A percentile compares a stretch with the other conserved stretches of the same genome.
These are phyloP conservation scores for Papilio machaon DNA, from an alignment of 1,140 invertebrate genomes.

Conservation along the genomic window DNA sequence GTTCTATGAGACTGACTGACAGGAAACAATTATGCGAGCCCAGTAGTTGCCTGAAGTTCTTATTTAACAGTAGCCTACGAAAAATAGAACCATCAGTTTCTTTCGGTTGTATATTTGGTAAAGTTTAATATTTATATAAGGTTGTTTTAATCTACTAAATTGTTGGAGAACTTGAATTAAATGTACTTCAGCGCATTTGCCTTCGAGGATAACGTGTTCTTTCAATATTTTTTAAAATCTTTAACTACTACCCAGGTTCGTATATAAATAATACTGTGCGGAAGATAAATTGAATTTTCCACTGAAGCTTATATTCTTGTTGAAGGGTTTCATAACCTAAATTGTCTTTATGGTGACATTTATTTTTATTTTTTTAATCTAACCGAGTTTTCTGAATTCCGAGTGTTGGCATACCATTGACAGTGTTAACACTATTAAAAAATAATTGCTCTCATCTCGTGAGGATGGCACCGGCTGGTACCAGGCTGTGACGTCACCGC, in stretches of 20 bases:
- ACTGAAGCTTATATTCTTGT: no score
- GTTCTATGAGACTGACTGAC: not conserved
- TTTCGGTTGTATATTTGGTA: not conserved
- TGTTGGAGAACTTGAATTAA: not conserved
- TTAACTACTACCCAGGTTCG: no score
- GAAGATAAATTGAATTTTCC: no score
- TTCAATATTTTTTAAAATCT: no score
- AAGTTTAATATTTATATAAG: not conserved
- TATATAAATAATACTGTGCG: no score
- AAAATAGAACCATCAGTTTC: not conserved
- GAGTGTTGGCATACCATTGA: not conserved
- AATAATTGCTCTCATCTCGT: constrained; percentile 1
- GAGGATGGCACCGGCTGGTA: constrained; percentile 5
- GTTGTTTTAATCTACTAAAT: not conserved
- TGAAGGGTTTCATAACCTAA: no score
- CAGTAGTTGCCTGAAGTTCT: not conserved
- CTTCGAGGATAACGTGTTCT: not conserved
- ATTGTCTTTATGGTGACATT: no score
- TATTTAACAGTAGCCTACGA: not conserved
- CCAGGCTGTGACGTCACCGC: not conserved
- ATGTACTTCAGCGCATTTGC: not conserved
- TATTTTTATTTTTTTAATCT: no score
- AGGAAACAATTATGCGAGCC: not conserved
- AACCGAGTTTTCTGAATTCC: not conserved
- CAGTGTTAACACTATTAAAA: not conserved